Conservation (phyloP, 1,140 invertebrate genomes). For the Scaptomyza pallida region DNA sequence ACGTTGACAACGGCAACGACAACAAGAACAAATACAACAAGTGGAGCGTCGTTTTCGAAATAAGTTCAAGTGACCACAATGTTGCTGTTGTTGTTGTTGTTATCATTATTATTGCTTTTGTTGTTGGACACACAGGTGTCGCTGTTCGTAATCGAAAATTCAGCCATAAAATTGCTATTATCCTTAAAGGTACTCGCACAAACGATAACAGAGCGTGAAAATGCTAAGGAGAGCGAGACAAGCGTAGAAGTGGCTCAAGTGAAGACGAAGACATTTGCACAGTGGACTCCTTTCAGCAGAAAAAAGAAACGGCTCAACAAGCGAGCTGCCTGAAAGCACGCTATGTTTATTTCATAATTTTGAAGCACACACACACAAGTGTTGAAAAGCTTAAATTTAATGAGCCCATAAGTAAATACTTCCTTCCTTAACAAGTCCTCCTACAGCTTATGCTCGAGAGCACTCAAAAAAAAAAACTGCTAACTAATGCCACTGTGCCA, state of each 20-base stretch:
- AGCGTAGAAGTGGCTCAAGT: no score
- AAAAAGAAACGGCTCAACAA: background rate
- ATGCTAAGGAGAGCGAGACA: background rate
- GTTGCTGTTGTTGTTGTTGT: conserved; percentile 11
- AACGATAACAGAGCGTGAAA: conserved; percentile 9
- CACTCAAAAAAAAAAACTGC: background rate
- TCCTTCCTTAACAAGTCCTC: background rate
- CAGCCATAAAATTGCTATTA: conserved; percentile 55
- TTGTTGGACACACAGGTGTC: conserved; percentile 40
- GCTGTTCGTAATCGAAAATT: conserved; percentile 42
- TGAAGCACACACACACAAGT: no score
- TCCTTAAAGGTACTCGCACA: conserved; percentile 26
- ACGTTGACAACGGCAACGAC: conserved; percentile 44
- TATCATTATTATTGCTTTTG: conserved; percentile 10
- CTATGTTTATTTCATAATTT: background rate
- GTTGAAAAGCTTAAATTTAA: background rate
- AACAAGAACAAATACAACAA: conserved; percentile 55
- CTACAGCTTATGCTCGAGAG: background rate
- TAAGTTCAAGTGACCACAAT: conserved; percentile 43
- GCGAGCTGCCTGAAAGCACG: background rate
- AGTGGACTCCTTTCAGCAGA: background rate
- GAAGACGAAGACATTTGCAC: conserved; percentile 2
- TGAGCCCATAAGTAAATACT: background rate
- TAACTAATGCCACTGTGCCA: conserved; percentile 25
- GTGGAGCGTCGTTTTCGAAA: conserved; percentile 28